Evolutionary conservation across 1,140 invertebrate species (phyloP).

Genomic region (Drosophila willistoni): DNA sequence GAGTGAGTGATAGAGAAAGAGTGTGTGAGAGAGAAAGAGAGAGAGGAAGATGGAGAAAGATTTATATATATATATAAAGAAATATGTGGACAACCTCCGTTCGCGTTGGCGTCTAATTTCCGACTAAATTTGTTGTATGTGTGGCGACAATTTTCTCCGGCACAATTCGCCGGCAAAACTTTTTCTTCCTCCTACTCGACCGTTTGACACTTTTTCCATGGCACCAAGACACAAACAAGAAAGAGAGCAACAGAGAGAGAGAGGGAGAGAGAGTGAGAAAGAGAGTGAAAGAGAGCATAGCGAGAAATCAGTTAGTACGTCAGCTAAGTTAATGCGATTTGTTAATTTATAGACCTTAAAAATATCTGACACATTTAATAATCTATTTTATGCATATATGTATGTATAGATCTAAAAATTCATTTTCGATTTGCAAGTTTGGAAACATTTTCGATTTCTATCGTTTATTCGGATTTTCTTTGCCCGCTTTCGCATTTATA

Average conservation of each 20-base stretch:
- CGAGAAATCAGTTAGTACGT: conserved; percentile 14
- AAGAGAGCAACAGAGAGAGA: not conserved
- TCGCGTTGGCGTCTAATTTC: conserved; percentile 75
- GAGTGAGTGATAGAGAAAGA: not conserved
- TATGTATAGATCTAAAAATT: not conserved
- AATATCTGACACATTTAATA: not conserved
- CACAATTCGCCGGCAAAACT: conserved; percentile 64
- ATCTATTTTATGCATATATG: not conserved
- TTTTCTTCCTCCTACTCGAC: conserved; percentile 49
- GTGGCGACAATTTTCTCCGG: conserved; percentile 63
- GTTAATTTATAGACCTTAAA: not conserved
- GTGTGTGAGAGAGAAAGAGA: not conserved
- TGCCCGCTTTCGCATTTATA: not conserved
- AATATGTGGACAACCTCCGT: conserved; percentile 35
- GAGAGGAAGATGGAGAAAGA: not conserved
- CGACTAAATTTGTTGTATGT: conserved; percentile 51
- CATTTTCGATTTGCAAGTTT: not conserved
- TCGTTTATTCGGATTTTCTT: not conserved
- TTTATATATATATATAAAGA: not conserved
- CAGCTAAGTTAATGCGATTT: conserved; percentile 17
- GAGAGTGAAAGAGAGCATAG: not conserved
- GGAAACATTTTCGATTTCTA: not conserved
- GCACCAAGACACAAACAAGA: not conserved
- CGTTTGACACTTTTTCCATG: conserved; percentile 38
- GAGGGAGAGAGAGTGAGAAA: not conserved